Evolutionary conservation across 2,888 invertebrate species (phyloP), one percentile per base, ranked within the genome.

Genomic region (Meteorus colon): DNA sequence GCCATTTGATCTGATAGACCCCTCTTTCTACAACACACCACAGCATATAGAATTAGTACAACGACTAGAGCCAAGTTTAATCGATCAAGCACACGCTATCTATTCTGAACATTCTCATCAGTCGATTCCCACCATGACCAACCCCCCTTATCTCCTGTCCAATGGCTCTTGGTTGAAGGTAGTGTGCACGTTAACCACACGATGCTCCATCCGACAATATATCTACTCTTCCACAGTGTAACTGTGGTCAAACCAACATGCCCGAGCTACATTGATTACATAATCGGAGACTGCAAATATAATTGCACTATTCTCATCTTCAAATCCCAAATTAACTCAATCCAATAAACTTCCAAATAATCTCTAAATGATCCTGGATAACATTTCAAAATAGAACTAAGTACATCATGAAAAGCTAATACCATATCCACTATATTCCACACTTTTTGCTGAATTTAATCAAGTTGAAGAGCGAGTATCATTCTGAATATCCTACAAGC

Each of bases 51-150:
- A 55, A 55, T 55, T 19, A 55, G n/a, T 55, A 55, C 19, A 55
- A 55, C 19, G 4, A 19, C 19, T 5, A 55, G 55, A 55, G 10
- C 31, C 14, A n/a, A 29, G n/a, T 29, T 62, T 31, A 62, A 62
- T 62, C 62, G 62, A 62, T 62, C 62, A 62, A 62, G 62, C 31
- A 62, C 29, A 62, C 62, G 8, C 55, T 55, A 55, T 55, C 19
- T 31, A 31, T 62, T 27, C 31, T 16, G 16, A 62, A 62, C 62
- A 31, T 62, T 62, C 62, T 31, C 62, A 62, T 31, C 62, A 62
- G 31, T 19, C 19, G 55, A 55, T 62, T 62, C n/a, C 62, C 62
- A 62, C 31, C 62, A 62, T 29, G 29, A 14, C 12, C 27, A 27
- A 31, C 62, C 62, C 14, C 60, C 8, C 31, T 29, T 16, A 12